Base-by-base conservation (phyloP, 2,888 invertebrate genomes). In the Ectemnius lituratus region DNA sequence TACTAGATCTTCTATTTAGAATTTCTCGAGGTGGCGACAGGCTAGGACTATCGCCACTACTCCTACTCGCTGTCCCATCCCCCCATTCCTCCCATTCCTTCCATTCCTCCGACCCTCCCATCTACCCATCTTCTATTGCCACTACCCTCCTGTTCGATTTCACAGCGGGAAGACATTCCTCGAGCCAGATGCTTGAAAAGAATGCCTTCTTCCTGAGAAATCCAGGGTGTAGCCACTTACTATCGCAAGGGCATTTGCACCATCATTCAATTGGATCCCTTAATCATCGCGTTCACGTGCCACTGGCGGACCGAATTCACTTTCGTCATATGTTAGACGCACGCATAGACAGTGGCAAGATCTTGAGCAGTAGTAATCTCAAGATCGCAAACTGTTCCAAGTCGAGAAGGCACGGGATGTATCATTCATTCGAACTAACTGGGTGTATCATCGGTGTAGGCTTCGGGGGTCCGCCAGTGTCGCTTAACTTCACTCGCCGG, bases 391-490 rank as follows among this genome's bases (percentile, higher is more conserved):
- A 80, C 84, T 82, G 37, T 37, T 83, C 81, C 79, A 72, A 74
- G 68, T 58, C 56, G 59, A 37, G 20, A 49, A 23, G 23, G 23
- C 23, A 23, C 23, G 23, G 23, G 45, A 13, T 20, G 52, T 56
- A 59, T 68, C 46, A 45, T 61, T 20, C 20, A 71, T 66, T 46
- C 75, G 69, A 27, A 67, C 65, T 74, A 73, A 72, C 66, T 37
- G 69, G 62, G 61, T 61, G 68, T 67, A 67, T 81, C 72, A 71
- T 78, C 61, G 85, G 85, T 83, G 82, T 82, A 64, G 84, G 82
- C 79, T 75, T 63, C 28, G 80, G 80, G 76, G 75, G 80, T 86
- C 82, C 84, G 85, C 83, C 82, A 77, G 84, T 77, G 86, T 80
- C 84, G 84, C 79, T 70, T 72, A 79, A 70, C 75, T 70, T 73